phyloP scores from a whole-genome alignment of 2,888 invertebrate genomes.

The Mellilla xanthometata region DNA sequence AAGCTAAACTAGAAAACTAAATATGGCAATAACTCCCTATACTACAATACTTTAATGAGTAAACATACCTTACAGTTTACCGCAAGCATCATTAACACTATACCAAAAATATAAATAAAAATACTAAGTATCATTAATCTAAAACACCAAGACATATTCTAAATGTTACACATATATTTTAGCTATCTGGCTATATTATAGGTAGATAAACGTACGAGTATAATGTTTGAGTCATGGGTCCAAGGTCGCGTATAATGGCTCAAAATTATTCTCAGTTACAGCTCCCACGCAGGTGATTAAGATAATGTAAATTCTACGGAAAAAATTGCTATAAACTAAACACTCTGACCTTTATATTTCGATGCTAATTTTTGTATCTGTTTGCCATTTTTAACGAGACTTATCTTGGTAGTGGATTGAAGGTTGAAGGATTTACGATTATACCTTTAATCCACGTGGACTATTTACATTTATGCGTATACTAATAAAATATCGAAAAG shows the following conservation, averaged over 20 bases:
- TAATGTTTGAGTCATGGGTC: slow-evolving; percentile 35
- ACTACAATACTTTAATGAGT: no score
- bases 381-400: slow-evolving; percentile 12
- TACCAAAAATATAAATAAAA: not conserved
- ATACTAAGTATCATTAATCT: slow-evolving; percentile 4
- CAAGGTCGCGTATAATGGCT: slow-evolving; percentile 43
- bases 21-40: no score
- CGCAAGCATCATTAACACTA: not conserved
- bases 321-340: slow-evolving; percentile 28
- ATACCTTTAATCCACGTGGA: slow-evolving; percentile 6
- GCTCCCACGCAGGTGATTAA: slow-evolving; percentile 46
- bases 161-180: slow-evolving; percentile 4
- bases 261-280: slow-evolving; percentile 36
- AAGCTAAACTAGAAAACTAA: no score
- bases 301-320: slow-evolving; percentile 36
- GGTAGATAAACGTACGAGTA: slow-evolving; percentile 29
- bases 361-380: slow-evolving; percentile 26
- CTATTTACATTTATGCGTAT: not conserved
- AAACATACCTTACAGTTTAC: no score
- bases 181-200: slow-evolving; percentile 36
- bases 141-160: slow-evolving; percentile 16
- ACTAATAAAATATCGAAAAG: no score
- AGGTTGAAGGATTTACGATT: slow-evolving; percentile 3
- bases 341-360: slow-evolving; percentile 37
- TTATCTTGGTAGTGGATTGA: slow-evolving; percentile 7